These are phyloP conservation scores for Spodoptera litura DNA, from an alignment of 1,140 invertebrate genomes.

Conservation along the genomic window DNA sequence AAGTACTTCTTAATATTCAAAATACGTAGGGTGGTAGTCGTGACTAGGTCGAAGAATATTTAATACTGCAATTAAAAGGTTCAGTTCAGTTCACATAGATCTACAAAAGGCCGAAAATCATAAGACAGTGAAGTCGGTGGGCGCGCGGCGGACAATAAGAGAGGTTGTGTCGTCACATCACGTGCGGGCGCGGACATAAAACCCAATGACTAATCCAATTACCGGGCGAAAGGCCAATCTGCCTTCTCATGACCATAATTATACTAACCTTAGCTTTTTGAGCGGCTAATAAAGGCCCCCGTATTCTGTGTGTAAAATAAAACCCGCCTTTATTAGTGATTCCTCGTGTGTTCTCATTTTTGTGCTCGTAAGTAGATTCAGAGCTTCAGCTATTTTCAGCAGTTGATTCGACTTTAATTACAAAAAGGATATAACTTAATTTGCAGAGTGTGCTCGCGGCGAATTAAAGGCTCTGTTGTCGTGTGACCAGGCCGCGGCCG, in stretches of 20 bases:
- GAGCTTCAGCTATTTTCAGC: conserved; percentile 36
- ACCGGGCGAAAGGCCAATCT: conserved; percentile 50
- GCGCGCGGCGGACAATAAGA: not conserved
- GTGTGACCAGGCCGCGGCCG: too few relatives aligned
- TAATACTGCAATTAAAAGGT: not conserved
- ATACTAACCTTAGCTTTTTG: conserved; percentile 50
- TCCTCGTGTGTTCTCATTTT: conserved; percentile 42
- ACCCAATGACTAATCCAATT: conserved; percentile 53
- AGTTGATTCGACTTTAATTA: conserved; percentile 30
- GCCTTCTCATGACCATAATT: conserved; percentile 49
- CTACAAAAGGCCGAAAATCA: not conserved
- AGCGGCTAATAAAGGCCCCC: conserved; percentile 52
- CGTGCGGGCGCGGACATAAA: conserved; percentile 44
- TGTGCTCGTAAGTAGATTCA: conserved; percentile 32
- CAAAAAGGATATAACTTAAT: conserved; percentile 27
- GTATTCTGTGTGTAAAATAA: conserved; percentile 47
- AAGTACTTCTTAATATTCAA: too few relatives aligned
- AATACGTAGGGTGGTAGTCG: too few relatives aligned
- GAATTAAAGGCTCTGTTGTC: not conserved
- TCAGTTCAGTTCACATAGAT: not conserved
- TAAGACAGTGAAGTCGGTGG: not conserved
- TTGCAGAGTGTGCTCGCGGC: not conserved
- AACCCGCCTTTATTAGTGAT: conserved; percentile 45
- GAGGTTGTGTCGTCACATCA: conserved; percentile 24
- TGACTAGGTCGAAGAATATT: too few relatives aligned